These are phyloP conservation scores for Tenthredo mesomela DNA, from an alignment of 2,888 invertebrate genomes.

Conservation along the genomic window DNA sequence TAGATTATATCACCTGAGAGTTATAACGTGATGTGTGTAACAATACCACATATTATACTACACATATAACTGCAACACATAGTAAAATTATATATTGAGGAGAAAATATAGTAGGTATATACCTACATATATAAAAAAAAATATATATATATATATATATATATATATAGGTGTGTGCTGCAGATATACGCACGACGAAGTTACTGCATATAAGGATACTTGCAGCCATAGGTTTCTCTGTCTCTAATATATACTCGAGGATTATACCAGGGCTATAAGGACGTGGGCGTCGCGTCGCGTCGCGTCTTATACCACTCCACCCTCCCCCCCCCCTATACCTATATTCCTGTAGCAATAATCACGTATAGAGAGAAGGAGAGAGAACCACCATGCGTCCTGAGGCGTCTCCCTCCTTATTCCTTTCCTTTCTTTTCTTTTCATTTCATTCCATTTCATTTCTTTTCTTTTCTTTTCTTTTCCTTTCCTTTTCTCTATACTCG, in stretches of 20 bases:
- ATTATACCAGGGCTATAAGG: neutral
- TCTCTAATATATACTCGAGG: neutral
- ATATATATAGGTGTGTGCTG: neutral
- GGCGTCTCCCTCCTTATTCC: neutral
- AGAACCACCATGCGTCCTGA: neutral
- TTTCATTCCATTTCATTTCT: neutral
- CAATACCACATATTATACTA: neutral
- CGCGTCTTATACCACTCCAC: neutral
- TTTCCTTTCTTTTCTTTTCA: neutral
- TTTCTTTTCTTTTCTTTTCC: neutral
- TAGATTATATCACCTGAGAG: neutral
- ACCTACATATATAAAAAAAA: neutral
- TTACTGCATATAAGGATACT: slow-evolving; percentile 18
- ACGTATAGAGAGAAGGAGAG: neutral
- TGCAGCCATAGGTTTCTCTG: neutral
- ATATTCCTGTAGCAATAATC: neutral
- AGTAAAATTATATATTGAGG: neutral
- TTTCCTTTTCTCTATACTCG: neutral
- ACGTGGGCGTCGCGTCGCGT: slow-evolving; percentile 29
- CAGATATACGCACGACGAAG: neutral
- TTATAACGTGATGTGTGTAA: neutral
- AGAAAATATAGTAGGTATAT: neutral
- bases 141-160: neutral
- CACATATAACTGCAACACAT: neutral
- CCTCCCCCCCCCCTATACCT: neutral